These are phyloP conservation scores for Noturus placidus DNA, from an alignment of 2,113 vertebrate genomes.

Conservation along the genomic window DNA sequence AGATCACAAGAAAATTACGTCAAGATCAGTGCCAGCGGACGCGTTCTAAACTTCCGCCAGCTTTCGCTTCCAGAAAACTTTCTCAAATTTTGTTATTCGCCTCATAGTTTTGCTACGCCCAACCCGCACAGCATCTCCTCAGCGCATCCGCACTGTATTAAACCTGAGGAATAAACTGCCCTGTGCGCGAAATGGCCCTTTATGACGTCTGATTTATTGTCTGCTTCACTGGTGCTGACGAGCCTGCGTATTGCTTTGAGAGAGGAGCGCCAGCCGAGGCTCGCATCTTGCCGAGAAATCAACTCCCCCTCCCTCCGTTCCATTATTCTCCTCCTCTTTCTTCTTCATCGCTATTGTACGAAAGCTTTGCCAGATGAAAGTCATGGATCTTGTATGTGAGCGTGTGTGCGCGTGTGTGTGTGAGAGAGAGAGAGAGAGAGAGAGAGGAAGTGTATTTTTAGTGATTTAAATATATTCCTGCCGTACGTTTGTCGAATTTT, in stretches of 20 bases:
- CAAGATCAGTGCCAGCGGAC: background rate
- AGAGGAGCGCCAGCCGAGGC: constrained; percentile 16
- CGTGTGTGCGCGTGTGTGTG: background rate
- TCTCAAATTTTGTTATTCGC: background rate
- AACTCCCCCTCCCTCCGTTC: background rate
- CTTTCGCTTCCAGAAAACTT: background rate
- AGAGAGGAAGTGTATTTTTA: background rate
- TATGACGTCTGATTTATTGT: constrained; percentile 63
- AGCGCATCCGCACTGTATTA: constrained; percentile 52
- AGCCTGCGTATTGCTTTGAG: constrained; percentile 48
- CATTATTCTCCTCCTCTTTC: background rate
- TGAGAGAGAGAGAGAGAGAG: too few relatives aligned
- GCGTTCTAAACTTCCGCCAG: background rate
- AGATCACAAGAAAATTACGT: too few relatives aligned
- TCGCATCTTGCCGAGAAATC: constrained; percentile 38
- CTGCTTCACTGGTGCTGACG: constrained; percentile 52
- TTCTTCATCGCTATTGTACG: background rate
- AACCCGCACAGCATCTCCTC: constrained; percentile 19
- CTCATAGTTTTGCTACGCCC: background rate
- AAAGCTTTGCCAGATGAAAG: constrained; percentile 43
- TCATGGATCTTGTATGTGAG: constrained; percentile 2
- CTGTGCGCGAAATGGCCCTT: constrained; percentile 47
- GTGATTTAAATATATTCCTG: constrained; percentile 17
- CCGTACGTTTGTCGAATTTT: constrained; percentile 13
- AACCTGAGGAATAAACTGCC: constrained; percentile 37